These are phyloP conservation scores for Xylophagus ater DNA, from an alignment of 2,888 invertebrate genomes.

Conservation along the genomic window DNA sequence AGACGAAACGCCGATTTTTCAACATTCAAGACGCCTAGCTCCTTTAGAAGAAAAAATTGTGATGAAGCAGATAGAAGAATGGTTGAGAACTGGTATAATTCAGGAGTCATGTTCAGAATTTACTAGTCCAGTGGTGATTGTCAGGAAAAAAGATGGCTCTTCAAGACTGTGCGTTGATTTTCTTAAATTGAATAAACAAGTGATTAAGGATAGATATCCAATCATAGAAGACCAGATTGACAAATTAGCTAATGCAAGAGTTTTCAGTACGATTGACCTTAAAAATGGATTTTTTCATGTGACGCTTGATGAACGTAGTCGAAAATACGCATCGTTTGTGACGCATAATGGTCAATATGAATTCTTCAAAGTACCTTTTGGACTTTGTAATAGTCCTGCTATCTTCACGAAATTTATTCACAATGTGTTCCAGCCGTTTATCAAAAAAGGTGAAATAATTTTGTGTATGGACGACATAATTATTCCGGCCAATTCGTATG, in stretches of 20 bases:
- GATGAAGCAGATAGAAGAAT: constrained; percentile 21
- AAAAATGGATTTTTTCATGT: constrained; percentile 29
- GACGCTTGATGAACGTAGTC: constrained; percentile 20
- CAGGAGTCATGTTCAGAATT: constrained; percentile 24
- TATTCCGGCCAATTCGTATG: too few species aligned
- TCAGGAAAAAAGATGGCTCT: constrained; percentile 13
- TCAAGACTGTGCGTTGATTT: constrained; percentile 28
- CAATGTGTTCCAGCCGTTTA: too few species aligned
- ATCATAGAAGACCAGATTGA: constrained; percentile 31
- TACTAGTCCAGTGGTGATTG: constrained; percentile 18
- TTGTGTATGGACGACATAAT: too few species aligned
- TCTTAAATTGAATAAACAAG: constrained; percentile 26
- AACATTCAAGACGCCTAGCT: constrained; percentile 18
- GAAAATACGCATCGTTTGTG: constrained; percentile 6
- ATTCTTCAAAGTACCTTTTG: too few species aligned
- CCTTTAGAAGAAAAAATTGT: constrained; percentile 20
- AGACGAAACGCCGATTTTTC: too few species aligned
- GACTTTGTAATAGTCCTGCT: too few species aligned
- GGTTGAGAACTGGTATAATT: constrained; percentile 24
- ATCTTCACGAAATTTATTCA: too few species aligned
- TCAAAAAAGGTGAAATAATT: too few species aligned
- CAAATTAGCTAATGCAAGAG: constrained; percentile 17
- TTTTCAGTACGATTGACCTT: constrained; percentile 25
- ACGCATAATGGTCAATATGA: too few species aligned
- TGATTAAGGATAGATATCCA: constrained; percentile 25